A percentile compares a stretch with the other conserved stretches of the same genome.
Conservation (phyloP, 2,797 vertebrate genomes). For the Eptatretus atami region DNA sequence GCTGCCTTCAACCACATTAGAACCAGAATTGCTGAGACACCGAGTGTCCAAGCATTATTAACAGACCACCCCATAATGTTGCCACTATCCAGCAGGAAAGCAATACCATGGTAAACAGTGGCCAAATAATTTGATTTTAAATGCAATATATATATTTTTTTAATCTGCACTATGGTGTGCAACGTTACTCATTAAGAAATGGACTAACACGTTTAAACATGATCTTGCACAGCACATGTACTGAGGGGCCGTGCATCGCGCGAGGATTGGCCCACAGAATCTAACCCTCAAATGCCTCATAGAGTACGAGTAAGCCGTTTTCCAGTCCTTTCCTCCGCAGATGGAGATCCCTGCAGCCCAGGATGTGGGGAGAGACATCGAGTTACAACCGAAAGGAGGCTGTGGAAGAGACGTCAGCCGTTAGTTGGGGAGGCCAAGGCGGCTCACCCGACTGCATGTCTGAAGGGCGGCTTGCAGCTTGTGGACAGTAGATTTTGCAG, state of each 20-base stretch:
- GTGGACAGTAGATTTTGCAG: constrained; percentile 89
- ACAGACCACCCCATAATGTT: too few species aligned
- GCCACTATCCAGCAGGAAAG: too few species aligned
- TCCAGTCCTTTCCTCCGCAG: constrained; percentile 94
- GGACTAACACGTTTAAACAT: constrained; percentile 66
- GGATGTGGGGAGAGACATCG: too few species aligned
- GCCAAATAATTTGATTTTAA: too few species aligned
- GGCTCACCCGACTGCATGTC: constrained; percentile 87
- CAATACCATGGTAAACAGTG: too few species aligned
- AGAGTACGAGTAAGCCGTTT: constrained; percentile 94
- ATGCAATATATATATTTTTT: too few species aligned
- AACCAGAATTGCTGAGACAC: not conserved
- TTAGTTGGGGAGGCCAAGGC: constrained; percentile 1
- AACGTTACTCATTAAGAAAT: constrained; percentile 1
- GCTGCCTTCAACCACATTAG: not conserved
- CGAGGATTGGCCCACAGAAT: constrained; percentile 73
- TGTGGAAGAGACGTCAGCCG: not conserved
- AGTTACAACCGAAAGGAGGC: too few species aligned
- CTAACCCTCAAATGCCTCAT: constrained; percentile 92
- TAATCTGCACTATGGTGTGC: too few species aligned
- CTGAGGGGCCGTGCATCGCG: constrained; percentile 66
- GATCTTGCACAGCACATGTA: constrained; percentile 99
- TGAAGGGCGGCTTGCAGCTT: constrained; percentile 79
- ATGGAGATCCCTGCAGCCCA: constrained; percentile 41
- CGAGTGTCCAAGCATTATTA: not conserved